Conservation (phyloP, 1,140 invertebrate genomes). For the Orchesella cincta region DNA sequence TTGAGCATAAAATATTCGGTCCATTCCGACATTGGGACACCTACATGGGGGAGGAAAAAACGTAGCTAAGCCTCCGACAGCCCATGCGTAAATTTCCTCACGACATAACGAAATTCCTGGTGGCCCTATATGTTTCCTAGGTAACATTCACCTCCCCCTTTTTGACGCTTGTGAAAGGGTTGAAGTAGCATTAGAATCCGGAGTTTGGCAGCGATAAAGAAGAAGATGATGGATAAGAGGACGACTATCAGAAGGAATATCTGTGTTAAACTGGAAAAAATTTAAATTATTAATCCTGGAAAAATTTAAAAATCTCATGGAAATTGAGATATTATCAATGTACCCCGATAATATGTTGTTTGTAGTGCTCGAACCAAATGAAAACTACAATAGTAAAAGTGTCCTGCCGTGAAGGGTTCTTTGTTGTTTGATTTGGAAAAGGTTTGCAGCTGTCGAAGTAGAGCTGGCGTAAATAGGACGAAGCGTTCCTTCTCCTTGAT, state of each 20-base stretch:
- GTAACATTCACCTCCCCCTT: constrained; percentile 44
- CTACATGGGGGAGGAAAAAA: constrained; percentile 38
- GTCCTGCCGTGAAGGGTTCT: too few species aligned
- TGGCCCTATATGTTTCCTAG: background rate
- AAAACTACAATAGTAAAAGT: too few species aligned
- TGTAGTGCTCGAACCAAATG: too few species aligned
- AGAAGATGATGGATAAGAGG: background rate
- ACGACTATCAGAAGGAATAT: too few species aligned
- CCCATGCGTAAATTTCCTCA: background rate
- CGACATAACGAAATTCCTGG: background rate
- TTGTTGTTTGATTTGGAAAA: too few species aligned
- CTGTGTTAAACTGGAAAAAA: too few species aligned
- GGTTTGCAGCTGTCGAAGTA: too few species aligned
- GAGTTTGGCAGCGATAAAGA: constrained; percentile 41
- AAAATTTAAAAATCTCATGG: too few species aligned
- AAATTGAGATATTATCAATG: too few species aligned
- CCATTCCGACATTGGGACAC: constrained; percentile 35
- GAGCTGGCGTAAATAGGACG: too few species aligned
- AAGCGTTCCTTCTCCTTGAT: constrained; percentile 56
- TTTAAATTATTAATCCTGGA: too few species aligned
- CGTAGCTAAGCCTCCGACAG: constrained; percentile 13
- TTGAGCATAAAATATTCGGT: constrained; percentile 55
- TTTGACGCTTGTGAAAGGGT: constrained; percentile 25
- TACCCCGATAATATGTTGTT: too few species aligned
- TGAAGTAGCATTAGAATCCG: background rate